These are phyloP conservation scores for Melipona beecheii DNA, from an alignment of 2,888 invertebrate genomes.

Conservation along the genomic window DNA sequence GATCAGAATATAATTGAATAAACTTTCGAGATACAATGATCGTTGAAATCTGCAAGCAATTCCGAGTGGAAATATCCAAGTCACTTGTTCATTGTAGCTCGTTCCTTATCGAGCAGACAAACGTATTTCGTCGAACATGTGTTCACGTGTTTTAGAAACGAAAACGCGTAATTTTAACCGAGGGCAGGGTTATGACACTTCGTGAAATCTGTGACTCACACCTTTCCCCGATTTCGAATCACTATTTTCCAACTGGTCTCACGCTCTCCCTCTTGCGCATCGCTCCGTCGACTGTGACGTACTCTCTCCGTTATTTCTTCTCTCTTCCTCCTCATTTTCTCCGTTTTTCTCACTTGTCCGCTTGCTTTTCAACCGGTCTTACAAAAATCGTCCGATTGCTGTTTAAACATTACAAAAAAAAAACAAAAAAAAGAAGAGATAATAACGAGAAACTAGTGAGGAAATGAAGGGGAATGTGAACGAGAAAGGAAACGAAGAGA, in stretches of 20 bases:
- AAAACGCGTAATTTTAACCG: slow-evolving; percentile 53
- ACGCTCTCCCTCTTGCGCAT: slow-evolving; percentile 72
- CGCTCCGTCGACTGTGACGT: slow-evolving; percentile 74
- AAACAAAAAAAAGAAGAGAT: neutral
- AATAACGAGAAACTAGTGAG: neutral
- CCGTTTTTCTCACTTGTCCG: neutral
- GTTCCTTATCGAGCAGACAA: slow-evolving; percentile 39
- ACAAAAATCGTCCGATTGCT: slow-evolving; percentile 36
- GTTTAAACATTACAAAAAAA: slow-evolving; percentile 4
- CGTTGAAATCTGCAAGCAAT: too few species aligned
- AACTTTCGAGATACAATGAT: too few species aligned
- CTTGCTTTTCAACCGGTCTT: slow-evolving; percentile 29
- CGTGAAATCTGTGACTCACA: slow-evolving; percentile 73
- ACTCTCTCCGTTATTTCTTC: slow-evolving; percentile 59
- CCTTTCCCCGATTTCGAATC: slow-evolving; percentile 75
- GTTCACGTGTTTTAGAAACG: slow-evolving; percentile 41
- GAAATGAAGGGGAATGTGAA: too few species aligned
- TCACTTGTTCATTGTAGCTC: slow-evolving; percentile 46
- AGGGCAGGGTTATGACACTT: slow-evolving; percentile 71
- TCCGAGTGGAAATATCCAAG: too few species aligned
- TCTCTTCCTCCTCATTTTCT: slow-evolving; percentile 4
- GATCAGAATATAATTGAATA: too few species aligned
- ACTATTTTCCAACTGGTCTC: slow-evolving; percentile 73
- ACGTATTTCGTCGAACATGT: slow-evolving; percentile 17
- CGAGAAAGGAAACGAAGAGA: slow-evolving; percentile 1